A percentile compares a stretch with the other conserved stretches of the same genome.
Conservation (phyloP, 2,797 vertebrate genomes). For the Taenioides sp. region DNA sequence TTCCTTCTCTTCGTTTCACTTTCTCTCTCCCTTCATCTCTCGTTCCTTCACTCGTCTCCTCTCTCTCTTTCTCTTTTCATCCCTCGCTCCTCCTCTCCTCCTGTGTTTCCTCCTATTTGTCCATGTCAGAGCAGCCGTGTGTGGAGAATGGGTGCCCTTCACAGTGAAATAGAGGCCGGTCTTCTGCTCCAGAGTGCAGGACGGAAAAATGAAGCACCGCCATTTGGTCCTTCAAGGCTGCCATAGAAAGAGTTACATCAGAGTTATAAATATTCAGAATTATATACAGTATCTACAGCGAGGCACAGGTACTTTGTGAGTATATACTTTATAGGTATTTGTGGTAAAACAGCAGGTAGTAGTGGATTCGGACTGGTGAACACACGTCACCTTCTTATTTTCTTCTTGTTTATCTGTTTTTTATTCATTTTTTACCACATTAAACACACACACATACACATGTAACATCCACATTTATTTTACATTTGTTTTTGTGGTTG, state of each 20-base stretch:
- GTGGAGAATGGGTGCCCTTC: constrained; percentile 54
- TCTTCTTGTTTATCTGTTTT: no score
- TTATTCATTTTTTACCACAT: no score
- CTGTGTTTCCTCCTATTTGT: constrained; percentile 45
- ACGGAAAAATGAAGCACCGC: not conserved
- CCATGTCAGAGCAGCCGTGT: constrained; percentile 48
- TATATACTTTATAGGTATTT: no score
- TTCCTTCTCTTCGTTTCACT: no score
- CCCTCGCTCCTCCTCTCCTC: constrained; percentile 20
- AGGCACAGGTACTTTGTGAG: no score
- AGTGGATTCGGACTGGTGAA: no score
- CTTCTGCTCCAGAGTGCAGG: constrained; percentile 16
- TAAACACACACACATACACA: no score
- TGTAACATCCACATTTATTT: no score
- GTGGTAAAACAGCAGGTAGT: no score
- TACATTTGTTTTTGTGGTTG: no score
- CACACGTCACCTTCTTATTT: no score
- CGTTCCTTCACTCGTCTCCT: constrained; percentile 24
- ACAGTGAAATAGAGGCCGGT: constrained; percentile 29
- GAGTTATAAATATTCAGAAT: not conserved
- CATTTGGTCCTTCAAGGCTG: constrained; percentile 10
- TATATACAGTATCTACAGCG: not conserved
- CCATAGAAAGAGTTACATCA: constrained; percentile 1
- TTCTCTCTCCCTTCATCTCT: no score
- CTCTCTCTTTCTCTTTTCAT: constrained; percentile 17